Evolutionary conservation across 92 coral and sea anemone species (phyloP), one percentile per base, ranked within the genome.

Genomic region (Epizoanthus rinbou): DNA sequence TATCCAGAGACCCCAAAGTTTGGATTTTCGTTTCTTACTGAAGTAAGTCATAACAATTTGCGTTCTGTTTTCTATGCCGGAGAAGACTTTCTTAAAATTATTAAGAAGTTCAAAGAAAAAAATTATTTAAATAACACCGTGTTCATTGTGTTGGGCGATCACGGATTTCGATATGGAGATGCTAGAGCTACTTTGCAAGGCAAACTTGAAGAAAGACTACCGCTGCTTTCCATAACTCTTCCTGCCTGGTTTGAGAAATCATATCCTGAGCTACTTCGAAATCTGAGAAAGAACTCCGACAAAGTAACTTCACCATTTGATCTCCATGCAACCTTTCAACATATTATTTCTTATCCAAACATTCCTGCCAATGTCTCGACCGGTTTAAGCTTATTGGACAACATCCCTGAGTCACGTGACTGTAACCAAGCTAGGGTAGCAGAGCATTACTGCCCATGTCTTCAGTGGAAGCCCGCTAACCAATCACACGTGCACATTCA

Each of bases 391-490:
- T 72, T 95, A 73, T 82, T 95, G 13, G 76, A 78, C 52, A 80
- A 73, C 22, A 91, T 95, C 14, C 89, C 89, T 8, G 59, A 68
- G 41, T 80, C 91, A 50, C 95, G 98, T 71, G 92, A 89, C 33
- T 95, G 98, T 72, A 73, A 80, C 28, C 76, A 84, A 14, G 90
- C 98, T 11, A 96, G 98, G 2, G 93, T 95, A 4, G 93, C 95
- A 10, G 94, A 89, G 25, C 98, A 95, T 75, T 94, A 95, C 90
- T 95, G 98, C 87, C 96, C 98, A 78, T 95, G 98, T 85, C 74
- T 94, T 39, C 93, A 87, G 25, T 84, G 90, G 87, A 85, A 90
- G 69, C 53, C 87, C 53, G 90, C 90, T 31, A 87, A 91, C 80
- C 80, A 85, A 9, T 57, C 87, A 56, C 92, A 87, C 73, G 25